Evolutionary conservation across 1,140 invertebrate genomes (phyloP).

Genomic region (Heliconius nattereri): DNA sequence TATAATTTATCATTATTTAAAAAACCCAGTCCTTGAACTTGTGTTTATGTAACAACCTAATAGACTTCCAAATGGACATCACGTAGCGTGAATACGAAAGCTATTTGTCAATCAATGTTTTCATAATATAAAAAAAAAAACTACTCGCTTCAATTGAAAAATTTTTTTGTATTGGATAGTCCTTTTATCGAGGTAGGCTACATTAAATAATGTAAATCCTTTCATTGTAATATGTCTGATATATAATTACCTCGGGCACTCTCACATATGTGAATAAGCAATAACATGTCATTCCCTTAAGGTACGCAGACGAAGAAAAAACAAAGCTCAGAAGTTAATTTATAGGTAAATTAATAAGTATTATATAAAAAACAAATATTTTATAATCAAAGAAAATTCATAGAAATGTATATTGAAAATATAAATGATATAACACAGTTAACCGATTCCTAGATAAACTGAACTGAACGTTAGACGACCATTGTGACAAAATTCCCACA

Average conservation of each 20-base stretch:
- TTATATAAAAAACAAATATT: neutral
- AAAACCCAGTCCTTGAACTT: slow-evolving; percentile 30
- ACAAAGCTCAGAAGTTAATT: too few relatives aligned
- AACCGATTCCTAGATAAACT: slow-evolving; percentile 5
- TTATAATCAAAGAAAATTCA: neutral
- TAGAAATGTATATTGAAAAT: neutral
- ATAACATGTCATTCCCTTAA: too few relatives aligned
- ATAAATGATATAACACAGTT: slow-evolving; percentile 3
- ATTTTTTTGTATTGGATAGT: too few relatives aligned
- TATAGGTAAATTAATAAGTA: too few relatives aligned
- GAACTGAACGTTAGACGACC: slow-evolving; percentile 5
- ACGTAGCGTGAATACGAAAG: slow-evolving; percentile 13
- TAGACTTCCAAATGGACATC: slow-evolving; percentile 41
- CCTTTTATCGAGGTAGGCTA: too few relatives aligned
- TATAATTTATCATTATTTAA: neutral
- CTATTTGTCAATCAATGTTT: neutral
- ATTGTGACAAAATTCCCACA: slow-evolving; percentile 33
- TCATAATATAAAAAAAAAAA: neutral
- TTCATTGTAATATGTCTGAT: too few relatives aligned
- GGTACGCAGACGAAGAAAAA: too few relatives aligned
- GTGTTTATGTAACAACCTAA: slow-evolving; percentile 32
- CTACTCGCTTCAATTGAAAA: too few relatives aligned
- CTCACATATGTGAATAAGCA: too few relatives aligned
- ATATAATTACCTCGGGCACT: too few relatives aligned
- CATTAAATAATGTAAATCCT: too few relatives aligned